Base-by-base conservation (phyloP, 1,140 invertebrate genomes). In the Phenacoccus solenopsis region DNA sequence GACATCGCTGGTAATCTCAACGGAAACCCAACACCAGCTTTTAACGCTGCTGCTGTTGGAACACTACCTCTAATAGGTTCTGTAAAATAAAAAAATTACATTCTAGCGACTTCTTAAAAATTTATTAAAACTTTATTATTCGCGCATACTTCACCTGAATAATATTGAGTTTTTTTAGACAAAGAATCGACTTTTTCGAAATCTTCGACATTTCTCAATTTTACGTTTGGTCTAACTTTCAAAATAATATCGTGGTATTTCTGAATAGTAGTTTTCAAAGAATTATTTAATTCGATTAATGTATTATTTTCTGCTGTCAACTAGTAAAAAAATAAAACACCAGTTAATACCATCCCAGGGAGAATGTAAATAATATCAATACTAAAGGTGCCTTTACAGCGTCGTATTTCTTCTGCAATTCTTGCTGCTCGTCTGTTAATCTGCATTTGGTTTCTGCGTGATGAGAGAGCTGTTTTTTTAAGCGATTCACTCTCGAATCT, bases 1-100 rank as follows among this genome's bases (percentile, higher is more conserved):
- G 24, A 16, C 30, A 57, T 13, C 25, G 59, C 25, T 56, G 56
- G 35, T 59, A 59, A 30, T 22, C 24, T 68, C 73, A 90, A 78
- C 71, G 88, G 88, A 81, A 90, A 90, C 72, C 88, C 88, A 72
- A 90, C 87, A 64, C 88, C 88, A 87, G 89, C 88, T 82, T 91
- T 91, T 68, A 90, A 80, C 56, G 88, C 87, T 28, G 88, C 88
- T 70, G 88, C 88, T 27, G 88, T 90, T 68, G 88, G 88, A 35
- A 90, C 88, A 74, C 84, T 81, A 49, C 16, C 69, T 16, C 30
- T 70, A 9, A 16, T 21, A 24, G 27, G 25, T 27, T 35, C 38
- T 61, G 49, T 49, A 64, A 56, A 25, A 4, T 22, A 64, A 2
- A 22, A 22, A 24, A 24, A 64, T 20, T 59, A 59, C 10, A 64